A percentile compares a stretch with the other conserved stretches of the same genome.
These are phyloP conservation scores for Lasioglossum marginatum DNA, from an alignment of 2,888 invertebrate genomes.

Conservation along the genomic window DNA sequence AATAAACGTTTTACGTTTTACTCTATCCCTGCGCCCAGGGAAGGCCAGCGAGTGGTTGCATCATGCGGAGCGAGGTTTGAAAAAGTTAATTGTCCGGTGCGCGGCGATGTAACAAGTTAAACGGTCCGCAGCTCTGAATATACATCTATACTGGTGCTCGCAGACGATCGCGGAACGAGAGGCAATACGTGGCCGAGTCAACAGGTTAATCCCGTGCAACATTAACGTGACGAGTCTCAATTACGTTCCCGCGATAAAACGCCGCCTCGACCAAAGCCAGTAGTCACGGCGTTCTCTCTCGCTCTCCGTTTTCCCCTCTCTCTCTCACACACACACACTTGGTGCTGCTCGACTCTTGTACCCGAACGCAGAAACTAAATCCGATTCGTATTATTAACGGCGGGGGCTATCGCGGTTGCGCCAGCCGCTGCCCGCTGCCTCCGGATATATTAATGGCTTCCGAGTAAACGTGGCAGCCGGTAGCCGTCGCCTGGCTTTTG, in stretches of 20 bases:
- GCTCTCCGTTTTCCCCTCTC: not conserved
- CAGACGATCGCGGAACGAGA: conserved; percentile 19
- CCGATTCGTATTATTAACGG: conserved; percentile 47
- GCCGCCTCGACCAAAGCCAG: conserved; percentile 14
- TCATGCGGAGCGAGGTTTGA: not conserved
- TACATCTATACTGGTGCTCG: conserved; percentile 9
- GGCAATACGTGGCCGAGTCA: conserved; percentile 35
- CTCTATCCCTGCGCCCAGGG: not conserved
- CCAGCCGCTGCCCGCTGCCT: conserved; percentile 32
- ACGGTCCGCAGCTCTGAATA: conserved; percentile 6
- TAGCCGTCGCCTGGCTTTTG: conserved; percentile 27
- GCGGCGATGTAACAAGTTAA: conserved; percentile 15
- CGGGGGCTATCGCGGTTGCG: conserved; percentile 22
- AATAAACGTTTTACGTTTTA: not conserved
- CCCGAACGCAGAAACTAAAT: conserved; percentile 37
- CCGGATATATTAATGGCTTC: conserved; percentile 37
- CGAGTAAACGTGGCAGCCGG: conserved; percentile 32
- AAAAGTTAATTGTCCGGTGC: conserved; percentile 30
- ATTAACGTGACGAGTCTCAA: conserved; percentile 46
- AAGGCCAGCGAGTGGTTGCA: not conserved
- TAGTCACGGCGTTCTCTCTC: conserved; percentile 17
- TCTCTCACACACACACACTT: too few species aligned
- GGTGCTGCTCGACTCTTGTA: not conserved
- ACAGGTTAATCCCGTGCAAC: conserved; percentile 48
- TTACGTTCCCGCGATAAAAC: conserved; percentile 43